Conservation (phyloP, 2,888 invertebrate genomes). For the Pelosia muscerda region DNA sequence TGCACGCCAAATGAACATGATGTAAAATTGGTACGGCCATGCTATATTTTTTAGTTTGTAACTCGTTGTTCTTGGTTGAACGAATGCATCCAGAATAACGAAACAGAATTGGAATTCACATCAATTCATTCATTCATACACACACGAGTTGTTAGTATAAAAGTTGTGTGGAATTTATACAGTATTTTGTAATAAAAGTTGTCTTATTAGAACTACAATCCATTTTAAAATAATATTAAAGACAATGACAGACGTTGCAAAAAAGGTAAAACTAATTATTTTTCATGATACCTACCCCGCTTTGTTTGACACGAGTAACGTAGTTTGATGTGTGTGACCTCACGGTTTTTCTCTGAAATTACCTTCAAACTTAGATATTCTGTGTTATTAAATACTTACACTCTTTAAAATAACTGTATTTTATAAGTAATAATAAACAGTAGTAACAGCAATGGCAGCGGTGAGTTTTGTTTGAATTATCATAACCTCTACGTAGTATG, state of each 20-base stretch:
- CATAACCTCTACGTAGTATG: slow-evolving; percentile 67
- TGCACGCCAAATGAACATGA: slow-evolving; percentile 36
- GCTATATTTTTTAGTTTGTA: slow-evolving; percentile 35
- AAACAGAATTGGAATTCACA: slow-evolving; percentile 20
- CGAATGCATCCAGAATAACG: slow-evolving; percentile 52
- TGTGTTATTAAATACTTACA: slow-evolving; percentile 16
- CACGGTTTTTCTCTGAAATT: slow-evolving; percentile 52
- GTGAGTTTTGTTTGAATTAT: slow-evolving; percentile 57
- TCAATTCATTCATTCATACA: slow-evolving; percentile 56
- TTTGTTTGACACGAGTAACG: slow-evolving; percentile 70
- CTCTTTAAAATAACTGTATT: slow-evolving; percentile 8
- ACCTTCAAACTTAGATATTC: slow-evolving; percentile 39
- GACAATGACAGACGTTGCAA: slow-evolving; percentile 81
- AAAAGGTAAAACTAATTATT: slow-evolving; percentile 72
- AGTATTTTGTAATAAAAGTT: slow-evolving; percentile 50
- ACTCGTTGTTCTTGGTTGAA: slow-evolving; percentile 29
- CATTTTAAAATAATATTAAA: slow-evolving; percentile 42
- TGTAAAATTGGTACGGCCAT: slow-evolving; percentile 40
- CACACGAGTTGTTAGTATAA: slow-evolving; percentile 63
- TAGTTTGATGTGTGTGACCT: slow-evolving; percentile 72
- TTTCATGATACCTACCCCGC: slow-evolving; percentile 45
- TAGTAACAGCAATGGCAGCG: slow-evolving; percentile 52
- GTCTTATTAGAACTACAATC: slow-evolving; percentile 47
- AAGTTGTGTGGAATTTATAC: slow-evolving; percentile 50
- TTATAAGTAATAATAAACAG: slow-evolving; percentile 21